phyloP scores from a whole-genome alignment of 2,888 invertebrate genomes.

The Metopia argyrocephala region DNA sequence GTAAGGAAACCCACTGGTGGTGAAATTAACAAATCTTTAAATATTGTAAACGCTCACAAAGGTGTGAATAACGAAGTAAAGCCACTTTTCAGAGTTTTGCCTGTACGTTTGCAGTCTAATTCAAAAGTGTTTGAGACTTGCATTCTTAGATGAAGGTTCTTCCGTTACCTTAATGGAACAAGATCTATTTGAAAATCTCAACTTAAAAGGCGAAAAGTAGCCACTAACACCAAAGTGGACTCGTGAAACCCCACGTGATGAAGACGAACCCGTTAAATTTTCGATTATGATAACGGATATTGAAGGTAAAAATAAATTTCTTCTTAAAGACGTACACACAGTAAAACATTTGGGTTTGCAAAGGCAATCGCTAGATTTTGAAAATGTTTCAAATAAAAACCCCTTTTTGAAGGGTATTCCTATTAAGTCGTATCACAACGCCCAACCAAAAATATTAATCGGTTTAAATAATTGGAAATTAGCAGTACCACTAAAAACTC shows the following conservation, averaged over 20 bases:
- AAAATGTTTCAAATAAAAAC: background rate
- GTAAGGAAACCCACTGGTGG: background rate
- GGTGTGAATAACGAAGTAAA: background rate
- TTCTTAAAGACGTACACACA: conserved; percentile 19
- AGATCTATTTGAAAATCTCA: conserved; percentile 23
- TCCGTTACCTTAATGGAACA: conserved; percentile 44
- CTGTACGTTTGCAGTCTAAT: conserved; percentile 30
- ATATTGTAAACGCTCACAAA: background rate
- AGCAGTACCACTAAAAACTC: conserved; percentile 32
- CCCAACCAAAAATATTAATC: conserved; percentile 37
- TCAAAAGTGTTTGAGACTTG: background rate
- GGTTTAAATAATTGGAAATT: conserved; percentile 43
- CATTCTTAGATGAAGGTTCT: conserved; percentile 30
- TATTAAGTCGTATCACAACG: conserved; percentile 10
- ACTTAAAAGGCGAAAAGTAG: conserved; percentile 14
- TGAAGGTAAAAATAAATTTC: conserved; percentile 3
- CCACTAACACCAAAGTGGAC: conserved; percentile 35
- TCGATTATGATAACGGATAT: conserved; percentile 2
- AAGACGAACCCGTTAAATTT: conserved; percentile 14
- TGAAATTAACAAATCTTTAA: no score
- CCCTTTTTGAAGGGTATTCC: conserved; percentile 8
- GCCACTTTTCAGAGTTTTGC: background rate
- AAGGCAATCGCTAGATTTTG: conserved; percentile 12
- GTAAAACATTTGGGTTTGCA: conserved; percentile 16
- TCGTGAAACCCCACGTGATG: conserved; percentile 27